phyloP scores from a whole-genome alignment of 2,888 invertebrate species.

The Drosophila antonietae region DNA sequence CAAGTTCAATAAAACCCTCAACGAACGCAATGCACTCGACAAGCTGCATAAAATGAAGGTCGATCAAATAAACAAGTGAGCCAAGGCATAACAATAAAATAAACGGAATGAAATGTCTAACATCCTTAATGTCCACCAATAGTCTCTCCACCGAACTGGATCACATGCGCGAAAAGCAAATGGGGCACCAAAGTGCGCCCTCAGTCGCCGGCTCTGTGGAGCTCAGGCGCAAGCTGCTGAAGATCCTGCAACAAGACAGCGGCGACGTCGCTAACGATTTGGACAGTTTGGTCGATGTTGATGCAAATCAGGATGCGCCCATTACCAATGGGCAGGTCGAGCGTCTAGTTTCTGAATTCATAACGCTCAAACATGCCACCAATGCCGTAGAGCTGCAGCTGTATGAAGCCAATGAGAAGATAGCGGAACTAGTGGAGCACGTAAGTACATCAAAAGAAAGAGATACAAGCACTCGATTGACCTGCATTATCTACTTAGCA shows the following conservation, averaged over 20 bases:
- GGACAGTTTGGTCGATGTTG: constrained; percentile 82
- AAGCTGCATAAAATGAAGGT: constrained; percentile 82
- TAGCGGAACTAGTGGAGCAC: constrained; percentile 83
- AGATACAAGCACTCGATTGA: neutral
- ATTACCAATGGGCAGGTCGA: constrained; percentile 82
- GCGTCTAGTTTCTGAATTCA: constrained; percentile 82
- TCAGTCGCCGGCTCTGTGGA: constrained; percentile 69
- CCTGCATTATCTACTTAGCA: constrained; percentile 68
- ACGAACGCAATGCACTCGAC: constrained; percentile 81
- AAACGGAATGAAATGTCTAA: neutral
- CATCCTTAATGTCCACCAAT: no score
- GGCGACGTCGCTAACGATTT: constrained; percentile 71
- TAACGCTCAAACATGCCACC: constrained; percentile 79
- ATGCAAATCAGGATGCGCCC: constrained; percentile 65
- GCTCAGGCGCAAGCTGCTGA: constrained; percentile 81
- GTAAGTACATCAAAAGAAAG: constrained; percentile 57
- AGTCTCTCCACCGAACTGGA: constrained; percentile 69
- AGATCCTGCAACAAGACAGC: constrained; percentile 80
- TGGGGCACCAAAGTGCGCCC: constrained; percentile 21
- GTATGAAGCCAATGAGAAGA: constrained; percentile 85
- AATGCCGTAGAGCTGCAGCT: constrained; percentile 83
- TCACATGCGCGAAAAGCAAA: constrained; percentile 72
- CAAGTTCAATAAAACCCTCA: constrained; percentile 76
- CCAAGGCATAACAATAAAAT: neutral
- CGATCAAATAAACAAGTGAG: constrained; percentile 80